Evolutionary conservation across 2,888 invertebrate genomes (phyloP), one percentile per base, ranked within the genome.

Genomic region (Spilarctia lutea): DNA sequence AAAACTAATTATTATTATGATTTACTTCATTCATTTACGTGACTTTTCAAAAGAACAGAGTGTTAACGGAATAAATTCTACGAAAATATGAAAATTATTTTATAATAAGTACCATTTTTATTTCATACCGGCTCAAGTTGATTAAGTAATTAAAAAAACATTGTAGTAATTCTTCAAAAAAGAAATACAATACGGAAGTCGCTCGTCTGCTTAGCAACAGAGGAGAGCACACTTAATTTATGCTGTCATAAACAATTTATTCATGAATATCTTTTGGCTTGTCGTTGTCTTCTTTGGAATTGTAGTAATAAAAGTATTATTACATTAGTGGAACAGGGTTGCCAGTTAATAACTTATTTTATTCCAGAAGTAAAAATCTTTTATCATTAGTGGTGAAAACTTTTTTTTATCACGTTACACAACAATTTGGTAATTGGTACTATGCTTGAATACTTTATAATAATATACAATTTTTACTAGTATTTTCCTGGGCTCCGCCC

Each of bases 241-340:
- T 86, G 77, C 77, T 71, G 79, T 77, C 80, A 81, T 83, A 86
- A 86, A 86, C 87, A 83, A 87, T 84, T 86, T 86, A 86, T 86
- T 86, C 84, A 85, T 86, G 79, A 82, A 74, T 75, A 83, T 78
- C 78, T 82, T 85, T 82, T 79, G 78, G 83, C 79, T 82, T 72
- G 74, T 72, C 78, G 71, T 75, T 79, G 75, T 78, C 72, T 84
- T 78, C 75, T 77, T 76, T 75, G 70, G 71, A 77, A 81, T 75
- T 80, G 80, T 79, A 71, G 78, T 72, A 79, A 82, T 85, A 83
- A 83, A 83, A 83, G 71, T 75, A 74, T 75, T 80, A 81, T 83
- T 77, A 84, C 74, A 79, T 80, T 76, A 81, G 73, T 72, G 66
- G 8, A 18, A 45, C 42, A 84, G 78, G 79, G 81, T 71, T 82